These are phyloP conservation scores for Premnoplex brunnescens DNA, from an alignment of 2,797 vertebrate species.

Conservation along the genomic window DNA sequence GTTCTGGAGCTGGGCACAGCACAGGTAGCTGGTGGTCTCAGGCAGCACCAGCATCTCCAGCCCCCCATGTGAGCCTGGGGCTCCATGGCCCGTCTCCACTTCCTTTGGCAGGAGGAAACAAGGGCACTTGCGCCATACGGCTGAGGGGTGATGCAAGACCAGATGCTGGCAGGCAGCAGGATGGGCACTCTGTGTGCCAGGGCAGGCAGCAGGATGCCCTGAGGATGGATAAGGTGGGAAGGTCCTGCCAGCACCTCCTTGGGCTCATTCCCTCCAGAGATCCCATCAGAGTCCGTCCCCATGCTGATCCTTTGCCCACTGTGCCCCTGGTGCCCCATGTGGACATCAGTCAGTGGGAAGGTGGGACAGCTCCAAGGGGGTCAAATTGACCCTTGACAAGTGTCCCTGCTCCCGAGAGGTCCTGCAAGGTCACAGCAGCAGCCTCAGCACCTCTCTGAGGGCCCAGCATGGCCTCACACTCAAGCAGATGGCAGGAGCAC, in stretches of 20 bases:
- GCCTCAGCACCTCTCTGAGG: neutral
- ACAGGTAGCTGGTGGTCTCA: neutral
- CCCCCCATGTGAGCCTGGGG: neutral
- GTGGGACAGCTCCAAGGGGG: neutral
- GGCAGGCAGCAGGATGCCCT: neutral
- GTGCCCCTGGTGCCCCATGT: neutral
- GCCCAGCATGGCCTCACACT: neutral
- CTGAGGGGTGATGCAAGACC: conserved; percentile 13
- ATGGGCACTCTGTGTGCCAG: neutral
- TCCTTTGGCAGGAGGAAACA: neutral
- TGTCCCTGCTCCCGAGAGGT: fast-evolving
- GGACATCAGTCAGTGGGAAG: neutral
- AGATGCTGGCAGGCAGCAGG: neutral
- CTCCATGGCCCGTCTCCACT: neutral
- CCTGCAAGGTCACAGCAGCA: neutral
- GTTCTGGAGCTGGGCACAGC: neutral
- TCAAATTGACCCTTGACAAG: neutral
- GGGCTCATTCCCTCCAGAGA: neutral
- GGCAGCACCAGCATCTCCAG: neutral
- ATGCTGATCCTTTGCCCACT: neutral
- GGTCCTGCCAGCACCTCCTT: neutral
- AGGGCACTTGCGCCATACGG: neutral
- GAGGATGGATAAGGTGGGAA: neutral
- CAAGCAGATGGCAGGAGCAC: neutral
- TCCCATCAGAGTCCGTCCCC: neutral